phyloP scores from a whole-genome alignment of 2,888 invertebrate genomes.

The Cephus nigrinus region DNA sequence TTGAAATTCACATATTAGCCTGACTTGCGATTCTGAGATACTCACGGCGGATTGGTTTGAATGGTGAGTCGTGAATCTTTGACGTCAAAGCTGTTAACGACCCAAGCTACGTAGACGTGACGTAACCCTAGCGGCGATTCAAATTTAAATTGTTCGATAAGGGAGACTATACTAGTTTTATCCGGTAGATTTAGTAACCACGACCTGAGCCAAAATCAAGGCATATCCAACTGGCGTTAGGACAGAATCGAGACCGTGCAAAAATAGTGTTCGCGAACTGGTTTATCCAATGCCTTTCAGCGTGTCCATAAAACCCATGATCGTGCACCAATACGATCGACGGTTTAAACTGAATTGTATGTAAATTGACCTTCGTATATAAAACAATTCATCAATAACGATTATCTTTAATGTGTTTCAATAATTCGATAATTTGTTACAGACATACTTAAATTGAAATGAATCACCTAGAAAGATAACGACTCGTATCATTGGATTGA shows the following conservation, averaged over 20 bases:
- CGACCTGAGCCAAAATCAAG: conserved; percentile 1
- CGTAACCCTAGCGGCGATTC: background rate
- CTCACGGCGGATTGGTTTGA: background rate
- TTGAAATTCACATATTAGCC: background rate
- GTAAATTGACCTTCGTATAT: background rate
- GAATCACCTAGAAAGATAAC: background rate
- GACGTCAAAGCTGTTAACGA: conserved; percentile 1
- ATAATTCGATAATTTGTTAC: too few relatives aligned
- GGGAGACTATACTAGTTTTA: background rate
- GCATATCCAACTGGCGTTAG: background rate
- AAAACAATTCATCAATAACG: background rate
- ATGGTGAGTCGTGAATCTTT: background rate
- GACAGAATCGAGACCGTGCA: background rate
- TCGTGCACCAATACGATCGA: background rate
- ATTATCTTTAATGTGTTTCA: background rate
- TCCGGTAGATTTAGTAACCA: background rate
- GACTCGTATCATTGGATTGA: background rate
- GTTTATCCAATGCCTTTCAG: background rate
- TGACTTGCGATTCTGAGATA: background rate
- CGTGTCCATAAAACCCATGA: background rate
- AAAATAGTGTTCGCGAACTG: conserved; percentile 2
- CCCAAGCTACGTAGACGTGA: background rate
- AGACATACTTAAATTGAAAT: background rate
- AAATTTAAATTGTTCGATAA: background rate
- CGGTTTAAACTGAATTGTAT: background rate